These are phyloP conservation scores for Luscinia megarhynchos DNA, from an alignment of 2,797 vertebrate genomes.

Conservation along the genomic window DNA sequence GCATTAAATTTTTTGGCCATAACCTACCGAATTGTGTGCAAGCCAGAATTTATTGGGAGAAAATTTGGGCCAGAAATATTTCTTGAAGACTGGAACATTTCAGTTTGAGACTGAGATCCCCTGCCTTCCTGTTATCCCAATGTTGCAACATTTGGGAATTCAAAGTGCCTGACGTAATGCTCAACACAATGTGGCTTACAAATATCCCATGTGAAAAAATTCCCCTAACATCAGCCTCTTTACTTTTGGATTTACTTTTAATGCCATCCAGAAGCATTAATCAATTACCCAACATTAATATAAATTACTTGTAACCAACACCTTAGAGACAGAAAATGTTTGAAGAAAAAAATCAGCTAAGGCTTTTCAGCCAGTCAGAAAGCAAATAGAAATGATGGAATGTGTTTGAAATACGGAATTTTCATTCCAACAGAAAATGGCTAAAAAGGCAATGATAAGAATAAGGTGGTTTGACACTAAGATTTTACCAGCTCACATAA, in stretches of 20 bases:
- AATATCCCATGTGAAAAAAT: slow-evolving; percentile 27
- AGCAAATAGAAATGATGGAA: neutral
- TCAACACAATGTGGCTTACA: slow-evolving; percentile 34
- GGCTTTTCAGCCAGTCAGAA: neutral
- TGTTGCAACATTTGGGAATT: slow-evolving; percentile 71
- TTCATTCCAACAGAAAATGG: neutral
- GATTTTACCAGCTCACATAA: neutral
- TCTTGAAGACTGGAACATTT: slow-evolving; percentile 74
- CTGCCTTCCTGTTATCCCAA: slow-evolving; percentile 50
- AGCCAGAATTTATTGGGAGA: slow-evolving; percentile 68
- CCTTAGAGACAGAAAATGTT: neutral
- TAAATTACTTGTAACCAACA: neutral
- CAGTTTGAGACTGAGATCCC: slow-evolving; percentile 50
- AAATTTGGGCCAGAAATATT: slow-evolving; percentile 71
- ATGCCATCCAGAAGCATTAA: slow-evolving; percentile 40
- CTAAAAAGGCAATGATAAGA: neutral
- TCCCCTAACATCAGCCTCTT: neutral
- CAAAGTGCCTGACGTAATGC: slow-evolving; percentile 31
- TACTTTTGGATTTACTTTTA: neutral
- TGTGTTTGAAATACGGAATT: neutral
- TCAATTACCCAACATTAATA: neutral
- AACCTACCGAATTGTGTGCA: slow-evolving; percentile 8
- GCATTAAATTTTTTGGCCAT: slow-evolving; percentile 45
- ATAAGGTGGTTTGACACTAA: neutral
- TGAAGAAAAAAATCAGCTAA: neutral